Conservation (phyloP, 1,140 invertebrate species). For the Sycobia sp. region DNA sequence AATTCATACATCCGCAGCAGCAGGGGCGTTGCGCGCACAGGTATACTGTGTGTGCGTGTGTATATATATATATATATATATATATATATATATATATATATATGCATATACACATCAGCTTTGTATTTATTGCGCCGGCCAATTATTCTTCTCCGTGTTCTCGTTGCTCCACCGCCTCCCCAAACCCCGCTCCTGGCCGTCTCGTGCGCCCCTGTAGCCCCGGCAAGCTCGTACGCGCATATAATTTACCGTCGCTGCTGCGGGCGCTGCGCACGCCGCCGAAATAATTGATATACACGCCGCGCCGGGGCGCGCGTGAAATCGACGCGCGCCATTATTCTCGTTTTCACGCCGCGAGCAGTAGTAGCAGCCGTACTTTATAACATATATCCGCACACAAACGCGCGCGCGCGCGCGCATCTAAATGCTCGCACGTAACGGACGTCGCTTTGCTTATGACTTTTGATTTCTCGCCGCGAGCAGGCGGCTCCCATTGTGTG, state of each 20-base stretch:
- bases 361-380: not conserved
- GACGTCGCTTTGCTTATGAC: slow-evolving; percentile 6
- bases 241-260: slow-evolving; percentile 28
- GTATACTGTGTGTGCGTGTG: too few relatives aligned
- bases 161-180: slow-evolving; percentile 33
- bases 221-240: too few relatives aligned
- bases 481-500: not conserved
- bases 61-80: too few relatives aligned
- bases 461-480: slow-evolving; percentile 20
- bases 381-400: slow-evolving; percentile 15
- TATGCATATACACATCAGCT: too few relatives aligned
- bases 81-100: too few relatives aligned
- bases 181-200: too few relatives aligned
- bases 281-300: slow-evolving; percentile 34
- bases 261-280: not conserved
- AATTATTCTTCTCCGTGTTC: slow-evolving; percentile 33
- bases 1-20: not conserved
- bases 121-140: slow-evolving; percentile 29
- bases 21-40: not conserved
- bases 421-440: too few relatives aligned
- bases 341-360: slow-evolving; percentile 30
- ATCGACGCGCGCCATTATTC: slow-evolving; percentile 37
- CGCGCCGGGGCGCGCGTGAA: slow-evolving; percentile 26
- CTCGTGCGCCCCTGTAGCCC: too few relatives aligned
- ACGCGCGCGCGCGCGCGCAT: slow-evolving; percentile 3